Evolutionary conservation across 1,140 invertebrate species (phyloP).

Genomic region (Drosophila bocki): DNA sequence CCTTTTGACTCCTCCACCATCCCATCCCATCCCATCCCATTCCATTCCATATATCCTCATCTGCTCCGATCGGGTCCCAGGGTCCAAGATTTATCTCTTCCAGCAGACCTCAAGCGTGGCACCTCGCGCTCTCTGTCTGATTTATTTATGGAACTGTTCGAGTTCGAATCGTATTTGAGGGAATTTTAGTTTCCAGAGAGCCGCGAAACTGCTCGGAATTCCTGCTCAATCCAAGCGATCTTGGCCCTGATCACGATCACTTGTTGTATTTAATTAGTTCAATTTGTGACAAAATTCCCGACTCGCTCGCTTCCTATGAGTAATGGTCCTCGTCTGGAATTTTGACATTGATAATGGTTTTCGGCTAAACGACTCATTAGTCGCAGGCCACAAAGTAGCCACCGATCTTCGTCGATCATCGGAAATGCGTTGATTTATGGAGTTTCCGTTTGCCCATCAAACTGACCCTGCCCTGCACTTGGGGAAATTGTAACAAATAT

Average conservation of each 20-base stretch:
- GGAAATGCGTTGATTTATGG: conserved; percentile 77
- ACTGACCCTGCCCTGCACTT: conserved; percentile 8
- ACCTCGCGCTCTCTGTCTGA: conserved; percentile 48
- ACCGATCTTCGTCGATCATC: conserved; percentile 43
- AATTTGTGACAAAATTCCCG: conserved; percentile 44
- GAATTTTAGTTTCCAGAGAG: conserved; percentile 28
- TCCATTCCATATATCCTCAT: conserved; percentile 22
- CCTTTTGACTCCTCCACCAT: conserved; percentile 68
- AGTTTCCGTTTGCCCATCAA: conserved; percentile 17
- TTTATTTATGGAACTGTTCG: conserved; percentile 70
- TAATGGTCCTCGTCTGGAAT: conserved; percentile 58
- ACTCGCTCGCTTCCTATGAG: conserved; percentile 44
- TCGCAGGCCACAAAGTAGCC: conserved; percentile 54
- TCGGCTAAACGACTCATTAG: conserved; percentile 78
- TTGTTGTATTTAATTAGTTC: conserved; percentile 43
- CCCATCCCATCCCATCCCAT: conserved; percentile 1
- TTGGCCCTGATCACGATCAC: conserved; percentile 20
- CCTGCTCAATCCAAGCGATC: conserved; percentile 6
- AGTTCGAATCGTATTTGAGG: conserved; percentile 36
- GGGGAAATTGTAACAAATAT: too few relatives aligned
- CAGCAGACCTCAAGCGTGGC: conserved; percentile 71
- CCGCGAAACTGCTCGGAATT: conserved; percentile 36
- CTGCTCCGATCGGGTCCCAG: conserved; percentile 48
- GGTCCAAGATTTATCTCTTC: conserved; percentile 83
- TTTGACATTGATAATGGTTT: conserved; percentile 78